Percentiles rank a stretch among this genome's conserved stretches.
These are phyloP conservation scores for Micrasema longulum DNA, from an alignment of 1,140 invertebrate genomes.

Conservation along the genomic window DNA sequence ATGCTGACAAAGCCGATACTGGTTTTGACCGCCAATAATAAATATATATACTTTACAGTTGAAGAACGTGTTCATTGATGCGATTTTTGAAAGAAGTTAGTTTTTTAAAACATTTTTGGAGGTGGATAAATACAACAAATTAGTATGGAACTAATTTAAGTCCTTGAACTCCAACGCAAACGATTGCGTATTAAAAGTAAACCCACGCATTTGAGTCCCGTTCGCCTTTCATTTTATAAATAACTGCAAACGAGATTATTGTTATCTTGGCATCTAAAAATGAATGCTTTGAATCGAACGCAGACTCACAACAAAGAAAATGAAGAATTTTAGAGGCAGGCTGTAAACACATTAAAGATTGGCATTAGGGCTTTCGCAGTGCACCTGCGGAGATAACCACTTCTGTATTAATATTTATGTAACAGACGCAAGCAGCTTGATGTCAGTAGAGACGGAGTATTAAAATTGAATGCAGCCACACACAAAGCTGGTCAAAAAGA, in stretches of 20 bases:
- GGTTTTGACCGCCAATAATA: background rate
- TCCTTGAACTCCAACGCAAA: slow-evolving; percentile 13
- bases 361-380: slow-evolving; percentile 13
- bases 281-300: slow-evolving; percentile 12
- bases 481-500: slow-evolving; percentile 10
- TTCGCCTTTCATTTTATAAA: slow-evolving; percentile 28
- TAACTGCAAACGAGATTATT: slow-evolving; percentile 37
- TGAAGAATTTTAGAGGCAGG: slow-evolving; percentile 8
- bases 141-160: background rate
- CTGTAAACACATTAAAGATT: slow-evolving; percentile 14
- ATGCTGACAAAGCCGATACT: too few relatives aligned
- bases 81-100: slow-evolving; percentile 5
- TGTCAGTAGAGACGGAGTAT: slow-evolving; percentile 6
- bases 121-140: background rate
- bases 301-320: slow-evolving; percentile 13
- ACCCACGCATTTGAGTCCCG: slow-evolving; percentile 8
- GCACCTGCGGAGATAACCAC: slow-evolving; percentile 15
- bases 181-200: background rate
- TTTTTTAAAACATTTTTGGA: background rate
- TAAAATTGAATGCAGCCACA: slow-evolving; percentile 11
- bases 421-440: slow-evolving; percentile 4
- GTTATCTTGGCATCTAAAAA: slow-evolving; percentile 32
- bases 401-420: slow-evolving; percentile 28
- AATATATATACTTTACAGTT: background rate
- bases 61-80: background rate